These are phyloP conservation scores for Hydraecia micacea DNA, from an alignment of 2,888 invertebrate genomes.

Conservation along the genomic window DNA sequence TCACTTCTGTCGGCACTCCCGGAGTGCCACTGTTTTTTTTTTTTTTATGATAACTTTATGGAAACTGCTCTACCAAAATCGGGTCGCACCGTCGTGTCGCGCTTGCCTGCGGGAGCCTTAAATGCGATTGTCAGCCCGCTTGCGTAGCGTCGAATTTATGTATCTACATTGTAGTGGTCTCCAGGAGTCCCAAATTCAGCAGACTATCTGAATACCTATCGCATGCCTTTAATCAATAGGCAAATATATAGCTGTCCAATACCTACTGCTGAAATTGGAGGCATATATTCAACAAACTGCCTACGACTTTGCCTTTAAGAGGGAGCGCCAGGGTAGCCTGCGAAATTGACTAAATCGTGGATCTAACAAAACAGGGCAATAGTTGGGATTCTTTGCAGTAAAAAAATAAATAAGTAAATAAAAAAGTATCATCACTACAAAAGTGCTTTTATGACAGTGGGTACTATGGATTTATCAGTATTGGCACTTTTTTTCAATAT, in stretches of 20 bases:
- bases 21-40: too few species aligned
- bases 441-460: too few species aligned
- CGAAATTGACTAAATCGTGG: not conserved
- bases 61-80: not conserved
- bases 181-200: constrained; percentile 12
- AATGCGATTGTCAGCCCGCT: not conserved
- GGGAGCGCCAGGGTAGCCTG: not conserved
- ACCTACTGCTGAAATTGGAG: not conserved
- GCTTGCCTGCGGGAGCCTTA: not conserved
- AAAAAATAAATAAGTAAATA: too few species aligned
- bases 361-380: too few species aligned
- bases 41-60: not conserved
- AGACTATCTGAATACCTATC: not conserved
- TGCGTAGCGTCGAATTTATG: constrained; percentile 3
- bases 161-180: not conserved
- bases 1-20: too few species aligned
- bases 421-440: too few species aligned
- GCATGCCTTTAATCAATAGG: not conserved
- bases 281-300: not conserved
- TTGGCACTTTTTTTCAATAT: too few species aligned
- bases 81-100: not conserved
- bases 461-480: too few species aligned
- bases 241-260: constrained; percentile 8
- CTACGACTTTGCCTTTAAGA: not conserved
- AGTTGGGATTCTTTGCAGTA: too few species aligned